Conservation (phyloP, 2,888 invertebrate genomes). For the Apotomis turbidana region DNA sequence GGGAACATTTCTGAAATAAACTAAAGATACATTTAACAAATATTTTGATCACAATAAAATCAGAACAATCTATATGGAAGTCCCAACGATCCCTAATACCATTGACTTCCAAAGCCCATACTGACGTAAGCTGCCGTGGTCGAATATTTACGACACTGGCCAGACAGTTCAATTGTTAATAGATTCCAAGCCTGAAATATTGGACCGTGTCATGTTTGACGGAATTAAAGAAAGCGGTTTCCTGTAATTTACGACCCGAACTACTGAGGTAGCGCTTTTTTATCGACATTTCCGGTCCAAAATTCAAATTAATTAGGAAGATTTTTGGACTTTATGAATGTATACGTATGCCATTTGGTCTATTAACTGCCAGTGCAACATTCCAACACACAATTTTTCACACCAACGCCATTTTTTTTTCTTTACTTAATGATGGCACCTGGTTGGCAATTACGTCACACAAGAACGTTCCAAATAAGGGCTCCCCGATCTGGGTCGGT, state of each 20-base stretch:
- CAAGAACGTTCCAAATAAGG: neutral
- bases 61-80: too few species aligned
- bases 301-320: slow-evolving; percentile 6
- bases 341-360: neutral
- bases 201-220: slow-evolving; percentile 30
- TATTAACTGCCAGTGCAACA: neutral
- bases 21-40: too few species aligned
- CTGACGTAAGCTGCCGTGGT: slow-evolving; percentile 21
- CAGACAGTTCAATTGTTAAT: slow-evolving; percentile 41
- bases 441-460: neutral
- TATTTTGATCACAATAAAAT: too few species aligned
- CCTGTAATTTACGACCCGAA: slow-evolving; percentile 26
- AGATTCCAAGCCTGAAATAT: slow-evolving; percentile 41
- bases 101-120: neutral
- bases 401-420: too few species aligned
- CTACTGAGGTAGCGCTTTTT: slow-evolving; percentile 28
- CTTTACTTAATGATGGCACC: too few species aligned
- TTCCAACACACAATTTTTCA: too few species aligned
- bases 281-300: slow-evolving; percentile 29
- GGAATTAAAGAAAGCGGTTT: slow-evolving; percentile 32
- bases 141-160: slow-evolving; percentile 36
- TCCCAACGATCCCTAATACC: neutral
- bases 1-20: too few species aligned
- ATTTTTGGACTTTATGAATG: neutral
- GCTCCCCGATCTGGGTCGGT: neutral